Base-by-base conservation (phyloP, 2,888 invertebrate genomes). In the Patella ulyssiponensis region DNA sequence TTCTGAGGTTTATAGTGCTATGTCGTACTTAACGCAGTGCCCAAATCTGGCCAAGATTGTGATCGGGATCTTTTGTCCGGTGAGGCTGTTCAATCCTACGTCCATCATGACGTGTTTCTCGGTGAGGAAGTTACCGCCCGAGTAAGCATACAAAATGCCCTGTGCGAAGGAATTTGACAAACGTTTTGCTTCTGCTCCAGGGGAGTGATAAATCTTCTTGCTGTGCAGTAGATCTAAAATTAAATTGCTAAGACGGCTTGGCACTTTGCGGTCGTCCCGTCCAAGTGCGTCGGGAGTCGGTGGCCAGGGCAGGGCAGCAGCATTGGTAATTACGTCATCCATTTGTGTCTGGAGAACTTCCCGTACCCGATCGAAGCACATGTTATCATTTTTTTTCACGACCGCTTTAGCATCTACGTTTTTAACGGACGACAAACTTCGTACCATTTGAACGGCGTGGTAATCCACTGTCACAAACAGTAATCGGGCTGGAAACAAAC, bases 201-300 rank as follows among this genome's bases (percentile, higher is more conserved):
- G 58, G 58, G 58, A n/a, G 58, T 58, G 58, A 58, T 58, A 14
- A 58, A 58, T n/a, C 58, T 58, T 58, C n/a, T 58, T 58, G n/a
- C 58, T 14, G 58, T 58, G 58, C n/a, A 58, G 15, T 58, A 14
- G 17, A 14, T 58, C 15, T n/a, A 58, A 58, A 58, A 58, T 58
- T 5, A 58, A 58, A 58, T 58, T 58, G n/a, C 12, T 58, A 0
- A 12, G 58, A 14, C 58, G 15, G 58, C 58, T 58, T 27, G 27
- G 27, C 2, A 27, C 27, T 27, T 27, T 27, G 27, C 27, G 27
- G 12, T 58, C 15, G 58, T 58, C 58, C 58, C 12, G 58, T 58
- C 58, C 17, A 58, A 58, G 11, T 12, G 58, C 17, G 15, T 58
- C 58, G n/a, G n/a, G n/a, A n/a, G n/a, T n/a, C n/a, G 15, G 58